phyloP scores from a whole-genome alignment of 2,113 vertebrate genomes.

The Ivindomyrus marchei region DNA sequence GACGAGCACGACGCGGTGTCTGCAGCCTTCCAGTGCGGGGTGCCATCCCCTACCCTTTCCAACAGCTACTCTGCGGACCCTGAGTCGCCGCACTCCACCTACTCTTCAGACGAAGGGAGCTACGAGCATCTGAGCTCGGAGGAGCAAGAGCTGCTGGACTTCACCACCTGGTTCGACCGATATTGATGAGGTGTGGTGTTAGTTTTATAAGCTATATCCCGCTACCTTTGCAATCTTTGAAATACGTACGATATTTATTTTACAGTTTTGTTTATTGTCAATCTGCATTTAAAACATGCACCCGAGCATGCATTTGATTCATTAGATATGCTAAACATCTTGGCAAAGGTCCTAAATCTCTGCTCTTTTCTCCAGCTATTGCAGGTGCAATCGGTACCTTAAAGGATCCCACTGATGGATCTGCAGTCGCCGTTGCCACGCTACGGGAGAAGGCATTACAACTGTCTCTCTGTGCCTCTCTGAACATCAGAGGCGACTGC shows the following conservation, averaged over 20 bases:
- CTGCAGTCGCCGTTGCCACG: slow-evolving; percentile 33
- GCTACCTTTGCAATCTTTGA: neutral
- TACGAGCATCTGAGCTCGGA: slow-evolving; percentile 81
- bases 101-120: slow-evolving; percentile 80
- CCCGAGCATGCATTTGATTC: neutral
- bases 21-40: slow-evolving; percentile 70
- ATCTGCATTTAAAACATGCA: neutral
- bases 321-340: neutral
- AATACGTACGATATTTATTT: neutral
- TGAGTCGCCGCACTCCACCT: slow-evolving; percentile 75
- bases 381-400: slow-evolving; percentile 44
- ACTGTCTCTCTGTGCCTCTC: slow-evolving; percentile 27
- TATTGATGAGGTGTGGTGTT: slow-evolving; percentile 59
- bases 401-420: slow-evolving; percentile 31
- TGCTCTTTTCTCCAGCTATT: slow-evolving; percentile 35
- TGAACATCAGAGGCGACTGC: slow-evolving; percentile 29
- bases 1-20: slow-evolving; percentile 80
- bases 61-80: slow-evolving; percentile 59
- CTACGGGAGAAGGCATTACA: slow-evolving; percentile 29
- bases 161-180: slow-evolving; percentile 84
- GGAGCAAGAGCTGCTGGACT: slow-evolving; percentile 81
- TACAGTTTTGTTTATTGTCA: neutral
- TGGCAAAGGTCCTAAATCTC: slow-evolving; percentile 37
- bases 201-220: slow-evolving; percentile 28
- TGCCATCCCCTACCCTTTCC: slow-evolving; percentile 61